These are phyloP conservation scores for Nemotelus nigrinus DNA, from an alignment of 2,888 invertebrate species.

Conservation along the genomic window DNA sequence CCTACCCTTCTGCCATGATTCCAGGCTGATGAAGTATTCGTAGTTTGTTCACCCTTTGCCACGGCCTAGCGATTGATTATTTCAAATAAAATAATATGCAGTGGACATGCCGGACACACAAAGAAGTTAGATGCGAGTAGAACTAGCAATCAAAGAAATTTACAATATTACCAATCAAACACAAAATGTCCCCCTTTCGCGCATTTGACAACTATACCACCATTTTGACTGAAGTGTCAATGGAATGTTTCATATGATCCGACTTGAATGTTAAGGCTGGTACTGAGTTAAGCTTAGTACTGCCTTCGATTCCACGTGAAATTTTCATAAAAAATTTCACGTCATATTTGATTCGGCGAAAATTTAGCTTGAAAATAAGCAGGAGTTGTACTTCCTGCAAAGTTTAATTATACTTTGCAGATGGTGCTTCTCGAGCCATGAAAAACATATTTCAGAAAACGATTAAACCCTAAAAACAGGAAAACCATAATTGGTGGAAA, in stretches of 20 bases:
- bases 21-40: not conserved
- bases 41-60: not conserved
- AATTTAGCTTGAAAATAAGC: too few species aligned
- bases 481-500: too few species aligned
- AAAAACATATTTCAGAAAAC: too few species aligned
- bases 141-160: not conserved
- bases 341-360: too few species aligned
- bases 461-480: too few species aligned
- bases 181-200: slow-evolving; percentile 46
- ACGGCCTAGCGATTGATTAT: not conserved
- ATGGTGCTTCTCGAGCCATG: too few species aligned
- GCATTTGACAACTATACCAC: slow-evolving; percentile 46
- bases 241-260: slow-evolving; percentile 23
- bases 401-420: too few species aligned
- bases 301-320: too few species aligned
- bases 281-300: too few species aligned
- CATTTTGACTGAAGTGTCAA: slow-evolving; percentile 48
- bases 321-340: too few species aligned
- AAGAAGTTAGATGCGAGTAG: not conserved
- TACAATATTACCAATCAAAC: slow-evolving; percentile 22
- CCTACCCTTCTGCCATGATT: slow-evolving; percentile 45
- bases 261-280: not conserved
- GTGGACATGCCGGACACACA: slow-evolving; percentile 6
- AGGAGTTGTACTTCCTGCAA: too few species aligned
- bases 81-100: not conserved